Base-by-base conservation (phyloP, 2,113 vertebrate genomes). In the Lipotes vexillifer region DNA sequence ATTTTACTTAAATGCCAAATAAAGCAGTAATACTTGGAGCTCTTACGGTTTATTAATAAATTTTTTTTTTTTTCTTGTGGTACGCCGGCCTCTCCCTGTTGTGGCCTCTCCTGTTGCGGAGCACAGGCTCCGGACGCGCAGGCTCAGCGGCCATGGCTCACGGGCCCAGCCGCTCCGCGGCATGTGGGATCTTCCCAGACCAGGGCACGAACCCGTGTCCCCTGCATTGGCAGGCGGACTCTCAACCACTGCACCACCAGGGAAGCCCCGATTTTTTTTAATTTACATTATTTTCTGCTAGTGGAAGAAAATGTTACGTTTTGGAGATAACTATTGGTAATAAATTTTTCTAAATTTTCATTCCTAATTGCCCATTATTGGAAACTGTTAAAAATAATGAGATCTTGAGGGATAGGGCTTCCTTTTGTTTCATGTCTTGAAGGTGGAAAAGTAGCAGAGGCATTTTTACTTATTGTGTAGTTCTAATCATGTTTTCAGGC, bases 1-100 rank as follows among this genome's bases (percentile, higher is more conserved):
- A 63, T 97, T 96, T 96, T 92, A 77, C 74, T 84, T 93, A 94
- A 89, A 84, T 94, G 71, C 38, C 57, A 95, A 88, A 52, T 44
- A 81, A 31, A 87, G 36, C 52, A 93, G 38, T 92, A 69, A 78
- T 96, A 59, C 44, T 85, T 75, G 41, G 6, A 49, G 18, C 84
- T 88, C 27, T 86, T 95, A 29, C n/a, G 61, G 31, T 78, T 49
- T 97, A 15, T 84, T 93, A 96, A 74, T 94, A 91, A 93, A 44
- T 44, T 9, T 44, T 2, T 44, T 0, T 46, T 13, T 46, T 46
- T 1, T 49, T 49, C 12, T 49, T 49, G 46, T 11, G 10, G 2
- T 49, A 49, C 12, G 2, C 3, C 2, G 46, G 46, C 46, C 46
- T 49, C 46, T 49, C 46, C 3, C 46, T 49, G 46, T 13, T 3